Evolutionary conservation across 2,113 vertebrate species (phyloP), one percentile per base, ranked within the genome.

Genomic region (Pseudopodoces humilis): DNA sequence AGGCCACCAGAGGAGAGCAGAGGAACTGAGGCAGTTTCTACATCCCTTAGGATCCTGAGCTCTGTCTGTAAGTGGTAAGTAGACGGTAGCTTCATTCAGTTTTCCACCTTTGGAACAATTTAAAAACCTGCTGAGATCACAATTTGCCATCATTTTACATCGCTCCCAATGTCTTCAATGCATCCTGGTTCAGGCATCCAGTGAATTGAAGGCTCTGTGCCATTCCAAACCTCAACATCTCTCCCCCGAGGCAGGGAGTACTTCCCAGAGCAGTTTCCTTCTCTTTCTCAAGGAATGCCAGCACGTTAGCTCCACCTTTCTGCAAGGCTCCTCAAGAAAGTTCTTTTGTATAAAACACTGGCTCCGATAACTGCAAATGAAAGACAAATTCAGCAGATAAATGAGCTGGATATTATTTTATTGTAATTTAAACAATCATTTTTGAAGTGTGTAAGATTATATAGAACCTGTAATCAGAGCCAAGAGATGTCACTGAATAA

Each of bases 351-450:
- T 52, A 67, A 93, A 95, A 80, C 64, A 78, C 92, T 95, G 90
- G 55, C 67, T 88, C 39, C 0, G 21, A 81, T 85, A 96, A 96
- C 55, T 81, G 68, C 71, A 97, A 96, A 94, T 82, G 86, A 97
- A 95, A 95, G 88, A 94, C 83, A 97, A 97, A 97, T 94, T 95
- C 60, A 80, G 55, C 67, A 95, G 90, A 78, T 95, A 83, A 96
- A 95, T 96, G 86, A 96, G 83, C 94, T 97, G 95, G 95, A 96
- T 97, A 95, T 94, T 95, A 96, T 96, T 97, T 97, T 97, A 97
- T 93, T 94, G 96, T 96, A 96, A 95, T 97, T 97, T 95, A 98
- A 97, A 96, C 96, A 93, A 94, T 93, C 68, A 96, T 80, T 97
- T 98, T 88, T 88, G 88, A 96, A 95, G 87, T 75, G 52, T 93